phyloP scores from a whole-genome alignment of 2,888 invertebrate genomes.

The Amblyjoppa proteus region DNA sequence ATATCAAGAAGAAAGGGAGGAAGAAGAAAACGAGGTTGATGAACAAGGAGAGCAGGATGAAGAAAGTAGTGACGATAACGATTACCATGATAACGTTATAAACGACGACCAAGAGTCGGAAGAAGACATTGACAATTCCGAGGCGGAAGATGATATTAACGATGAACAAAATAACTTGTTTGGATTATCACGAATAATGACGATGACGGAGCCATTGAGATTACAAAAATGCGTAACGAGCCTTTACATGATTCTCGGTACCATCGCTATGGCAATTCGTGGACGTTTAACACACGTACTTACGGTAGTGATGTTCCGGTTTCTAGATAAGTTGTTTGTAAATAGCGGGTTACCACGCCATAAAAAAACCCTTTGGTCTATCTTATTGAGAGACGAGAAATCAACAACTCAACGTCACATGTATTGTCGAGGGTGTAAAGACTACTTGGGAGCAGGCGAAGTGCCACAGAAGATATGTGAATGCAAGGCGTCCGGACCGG shows the following conservation, averaged over 20 bases:
- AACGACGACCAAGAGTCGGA: neutral
- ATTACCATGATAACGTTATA: neutral
- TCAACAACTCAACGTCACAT: neutral
- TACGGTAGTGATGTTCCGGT: neutral
- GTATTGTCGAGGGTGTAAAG: conserved; percentile 7
- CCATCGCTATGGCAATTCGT: neutral
- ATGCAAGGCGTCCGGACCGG: neutral
- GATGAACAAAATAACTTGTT: conserved; percentile 7
- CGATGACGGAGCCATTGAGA: neutral
- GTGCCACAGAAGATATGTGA: neutral
- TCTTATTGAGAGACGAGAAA: conserved; percentile 3
- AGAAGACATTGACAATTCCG: neutral
- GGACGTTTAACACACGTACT: neutral
- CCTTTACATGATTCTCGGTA: neutral
- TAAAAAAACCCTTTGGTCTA: neutral
- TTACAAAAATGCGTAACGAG: neutral
- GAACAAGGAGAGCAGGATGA: neutral
- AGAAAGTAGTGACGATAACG: neutral
- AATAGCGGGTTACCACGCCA: conserved; percentile 3
- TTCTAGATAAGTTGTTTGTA: neutral
- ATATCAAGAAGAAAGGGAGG: neutral
- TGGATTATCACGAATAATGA: neutral
- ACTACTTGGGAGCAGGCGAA: neutral
- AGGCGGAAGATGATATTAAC: neutral
- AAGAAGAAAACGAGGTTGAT: neutral